Conservation (phyloP, 35 echinoderm and acorn worm species). For the Chiridota heheva region DNA sequence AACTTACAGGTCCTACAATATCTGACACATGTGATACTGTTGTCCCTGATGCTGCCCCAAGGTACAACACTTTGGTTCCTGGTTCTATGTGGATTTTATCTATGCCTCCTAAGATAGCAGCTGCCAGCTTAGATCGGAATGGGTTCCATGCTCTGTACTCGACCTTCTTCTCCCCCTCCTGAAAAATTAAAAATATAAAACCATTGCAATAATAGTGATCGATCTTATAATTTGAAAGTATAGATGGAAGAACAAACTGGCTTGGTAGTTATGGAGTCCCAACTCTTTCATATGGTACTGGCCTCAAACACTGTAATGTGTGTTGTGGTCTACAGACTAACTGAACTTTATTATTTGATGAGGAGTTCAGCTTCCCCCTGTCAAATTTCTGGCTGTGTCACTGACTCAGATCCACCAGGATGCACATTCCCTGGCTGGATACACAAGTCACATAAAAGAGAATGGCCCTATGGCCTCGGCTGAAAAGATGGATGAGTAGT, state of each 20-base stretch:
- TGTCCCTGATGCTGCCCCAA: constrained; percentile 86
- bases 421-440: too few relatives aligned
- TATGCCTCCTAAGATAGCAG: constrained; percentile 92
- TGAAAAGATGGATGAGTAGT: too few relatives aligned
- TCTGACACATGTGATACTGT: constrained; percentile 98
- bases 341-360: neutral
- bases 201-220: neutral
- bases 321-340: neutral
- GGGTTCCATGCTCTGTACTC: constrained; percentile 99
- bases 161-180: constrained; percentile 89
- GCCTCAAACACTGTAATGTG: too few relatives aligned
- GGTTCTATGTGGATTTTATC: constrained; percentile 91
- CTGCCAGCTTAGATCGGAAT: constrained; percentile 94
- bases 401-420: too few relatives aligned
- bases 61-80: constrained; percentile 85
- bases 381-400: neutral
- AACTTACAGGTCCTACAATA: constrained; percentile 94
- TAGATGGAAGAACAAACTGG: too few relatives aligned
- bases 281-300: too few relatives aligned
- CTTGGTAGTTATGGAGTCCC: too few relatives aligned
- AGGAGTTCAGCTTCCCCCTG: neutral
- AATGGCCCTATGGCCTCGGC: too few relatives aligned
- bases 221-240: neutral
- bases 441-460: too few relatives aligned
- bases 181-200: neutral